Evolutionary conservation across 53 echinoderm and acorn worm species (phyloP), one percentile per base, ranked within the genome.

Genomic region (Glandiceps talaboti): DNA sequence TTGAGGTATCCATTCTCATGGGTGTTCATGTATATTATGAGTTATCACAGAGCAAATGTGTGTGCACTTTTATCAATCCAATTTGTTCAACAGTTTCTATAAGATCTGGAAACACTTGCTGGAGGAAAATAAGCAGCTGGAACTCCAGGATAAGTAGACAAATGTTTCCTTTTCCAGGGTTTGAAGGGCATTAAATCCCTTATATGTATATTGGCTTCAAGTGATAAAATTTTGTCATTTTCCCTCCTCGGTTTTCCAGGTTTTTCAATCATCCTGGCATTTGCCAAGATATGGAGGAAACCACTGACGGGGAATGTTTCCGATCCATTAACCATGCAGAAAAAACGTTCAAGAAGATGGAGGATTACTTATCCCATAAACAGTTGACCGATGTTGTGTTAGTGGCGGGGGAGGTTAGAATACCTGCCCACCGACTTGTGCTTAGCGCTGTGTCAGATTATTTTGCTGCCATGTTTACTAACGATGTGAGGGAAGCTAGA

Each of bases 381-480:
- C 91, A 94, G 83, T 87, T 99, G 73, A 90, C 91, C 14, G 99
- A 99, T 33, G 99, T 99, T 0, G 79, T 94, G 27, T 80, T 99
- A 76, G 93, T 74, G 26, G 99, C 90, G 0, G 99, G 91, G 0
- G 84, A 85, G 72, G 81, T 88, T 1, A 90, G 99, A 1, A 99
- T 99, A 28, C 94, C 94, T 0, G 92, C 99, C 0, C 99, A 99
- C 29, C 81, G 99, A 31, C 88, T 99, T 30, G 93, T 99, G 26
- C 88, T 99, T 27, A 91, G 99, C 74, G 89, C 99, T 1, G 99
- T 99, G 78, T 99, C 99, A 0, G 99, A 99, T 73, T 99, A 99
- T 85, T 99, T 99, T 83, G 93, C 91, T 6, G 99, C 99, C 0
- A 99, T 99, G 99, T 99, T 99, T 72, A 99, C 99, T 14, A 87